These are phyloP conservation scores for Psix sp. DNA, from an alignment of 1,140 invertebrate genomes.

Conservation along the genomic window DNA sequence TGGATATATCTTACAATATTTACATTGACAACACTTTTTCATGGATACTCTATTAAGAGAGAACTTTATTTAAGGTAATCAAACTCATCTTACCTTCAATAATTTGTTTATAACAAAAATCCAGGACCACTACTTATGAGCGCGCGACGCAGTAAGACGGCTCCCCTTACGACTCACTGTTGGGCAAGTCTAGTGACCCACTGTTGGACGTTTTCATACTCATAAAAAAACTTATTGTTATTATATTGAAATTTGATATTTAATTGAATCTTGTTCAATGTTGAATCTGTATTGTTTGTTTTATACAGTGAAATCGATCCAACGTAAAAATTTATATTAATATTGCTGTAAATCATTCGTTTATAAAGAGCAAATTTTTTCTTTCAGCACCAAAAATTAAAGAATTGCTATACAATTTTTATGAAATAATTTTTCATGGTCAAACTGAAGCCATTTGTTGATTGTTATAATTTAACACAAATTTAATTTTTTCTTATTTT, in stretches of 20 bases:
- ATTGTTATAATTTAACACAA: slow-evolving; percentile 4
- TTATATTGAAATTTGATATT: slow-evolving; percentile 7
- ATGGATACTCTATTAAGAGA: not conserved
- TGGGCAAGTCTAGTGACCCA: slow-evolving; percentile 23
- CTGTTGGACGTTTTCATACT: slow-evolving; percentile 11
- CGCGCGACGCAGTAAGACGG: not conserved
- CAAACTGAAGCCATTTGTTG: slow-evolving; percentile 4
- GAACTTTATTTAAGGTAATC: slow-evolving; percentile 4
- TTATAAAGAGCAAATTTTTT: too few species aligned
- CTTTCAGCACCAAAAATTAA: too few species aligned
- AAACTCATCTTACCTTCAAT: slow-evolving; percentile 8
- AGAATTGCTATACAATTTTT: slow-evolving; percentile 1
- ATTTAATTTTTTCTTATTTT: slow-evolving; percentile 8
- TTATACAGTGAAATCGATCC: slow-evolving; percentile 4
- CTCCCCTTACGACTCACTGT: slow-evolving; percentile 21
- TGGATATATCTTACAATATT: slow-evolving; percentile 1
- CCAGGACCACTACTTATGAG: not conserved
- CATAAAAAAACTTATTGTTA: slow-evolving; percentile 12
- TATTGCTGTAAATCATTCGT: too few species aligned
- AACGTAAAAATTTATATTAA: too few species aligned
- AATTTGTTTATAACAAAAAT: slow-evolving; percentile 2
- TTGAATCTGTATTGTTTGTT: slow-evolving; percentile 12
- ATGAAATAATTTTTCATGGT: slow-evolving; percentile 6
- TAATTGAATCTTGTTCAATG: slow-evolving; percentile 12
- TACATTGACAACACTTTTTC: slow-evolving; percentile 5